A percentile compares a stretch with the other conserved stretches of the same genome.
These are phyloP conservation scores for Cryptoprocta ferox DNA, from an alignment of 2,797 vertebrate species.

Conservation along the genomic window DNA sequence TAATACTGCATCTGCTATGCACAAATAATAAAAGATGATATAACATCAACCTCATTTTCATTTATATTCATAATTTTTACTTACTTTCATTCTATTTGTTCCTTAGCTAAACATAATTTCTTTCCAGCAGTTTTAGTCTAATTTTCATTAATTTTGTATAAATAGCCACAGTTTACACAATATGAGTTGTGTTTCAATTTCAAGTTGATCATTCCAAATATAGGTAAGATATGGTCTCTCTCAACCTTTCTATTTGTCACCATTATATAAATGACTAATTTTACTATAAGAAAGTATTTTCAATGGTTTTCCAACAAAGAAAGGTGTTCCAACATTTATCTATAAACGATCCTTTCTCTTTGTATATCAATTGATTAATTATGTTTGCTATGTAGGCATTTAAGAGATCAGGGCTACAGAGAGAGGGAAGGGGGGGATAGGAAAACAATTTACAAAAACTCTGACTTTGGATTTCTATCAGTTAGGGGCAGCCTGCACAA, in stretches of 20 bases:
- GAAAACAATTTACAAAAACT: not conserved
- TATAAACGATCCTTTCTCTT: not conserved
- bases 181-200: not conserved
- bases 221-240: not conserved
- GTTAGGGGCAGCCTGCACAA: not conserved
- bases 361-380: not conserved
- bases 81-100: not conserved
- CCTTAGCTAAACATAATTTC: not conserved
- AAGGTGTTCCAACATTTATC: not conserved
- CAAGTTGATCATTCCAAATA: not conserved
- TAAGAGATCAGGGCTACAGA: not conserved
- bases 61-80: not conserved
- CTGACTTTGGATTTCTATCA: not conserved
- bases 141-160: not conserved
- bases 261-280: not conserved
- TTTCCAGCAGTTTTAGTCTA: not conserved
- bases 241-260: not conserved
- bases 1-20: not conserved
- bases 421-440: not conserved
- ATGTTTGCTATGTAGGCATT: not conserved
- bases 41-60: conserved; percentile 26
- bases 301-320: not conserved
- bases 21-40: not conserved
- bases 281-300: not conserved
- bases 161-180: not conserved